Base-by-base conservation (phyloP, 2,888 invertebrate genomes). In the Helobdella robusta region DNA sequence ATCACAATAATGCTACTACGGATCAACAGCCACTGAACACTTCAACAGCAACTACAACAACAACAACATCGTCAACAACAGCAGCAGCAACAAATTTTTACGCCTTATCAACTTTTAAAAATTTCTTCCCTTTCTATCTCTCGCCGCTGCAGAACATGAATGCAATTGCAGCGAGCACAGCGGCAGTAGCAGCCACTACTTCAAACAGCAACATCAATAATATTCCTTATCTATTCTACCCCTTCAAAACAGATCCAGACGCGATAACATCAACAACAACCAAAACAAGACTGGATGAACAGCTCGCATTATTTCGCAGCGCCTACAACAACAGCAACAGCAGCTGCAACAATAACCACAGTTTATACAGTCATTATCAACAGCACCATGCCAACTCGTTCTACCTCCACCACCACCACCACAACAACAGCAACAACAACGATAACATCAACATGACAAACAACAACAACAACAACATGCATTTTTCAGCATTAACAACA, bases 371-470 rank as follows among this genome's bases (percentile, higher is more conserved):
- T n/a, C n/a, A n/a, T n/a, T 54, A 54, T 32, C 50, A 50, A n/a
- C 50, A 23, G 23, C 18, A 28, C 3, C 23, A 54, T 30, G 30
- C 54, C 54, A 32, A 54, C 54, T 54, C 28, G 30, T 30, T 30
- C 54, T 54, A 54, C 54, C 54, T 54, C n/a, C 54, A 32, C 54
- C 28, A 32, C 4, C 54, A 25, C 25, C 28, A n/a, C 54, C 28
- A 28, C 30, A 50, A 50, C 50, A 50, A 50, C 50, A 50, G 23
- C 50, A 54, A 54, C 54, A 54, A 54, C 54, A 54, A 4, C 23
- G 32, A 54, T 15, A 54, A 54, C 54, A 54, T 30, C 54, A 54
- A 6, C 30, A 20, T 4, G 3, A 20, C 8, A 8, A 28, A 54
- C 54, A 25, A 4, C 23, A 54, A 25, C 25, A 25, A 54, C 54